These are phyloP conservation scores for Heterohyrax brucei DNA, from an alignment of 2,797 vertebrate species.

Conservation along the genomic window DNA sequence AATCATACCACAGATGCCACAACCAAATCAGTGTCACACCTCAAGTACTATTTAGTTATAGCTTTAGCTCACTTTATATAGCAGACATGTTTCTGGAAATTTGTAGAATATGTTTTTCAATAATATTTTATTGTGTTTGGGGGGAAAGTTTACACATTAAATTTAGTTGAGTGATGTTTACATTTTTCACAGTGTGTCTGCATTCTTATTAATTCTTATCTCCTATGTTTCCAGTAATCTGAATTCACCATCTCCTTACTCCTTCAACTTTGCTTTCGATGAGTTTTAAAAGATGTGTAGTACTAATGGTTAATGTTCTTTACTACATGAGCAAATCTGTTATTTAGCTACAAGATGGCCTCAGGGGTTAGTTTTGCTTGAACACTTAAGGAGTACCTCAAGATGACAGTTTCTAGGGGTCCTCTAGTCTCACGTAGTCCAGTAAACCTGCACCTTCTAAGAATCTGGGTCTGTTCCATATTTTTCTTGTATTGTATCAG, in stretches of 20 bases:
- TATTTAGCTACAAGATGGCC: not conserved
- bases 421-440: not conserved
- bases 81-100: not conserved
- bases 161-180: not conserved
- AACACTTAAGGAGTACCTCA: not conserved
- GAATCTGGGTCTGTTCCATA: not conserved
- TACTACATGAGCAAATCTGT: not conserved
- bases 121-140: not conserved
- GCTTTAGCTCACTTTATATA: slow-evolving; percentile 28
- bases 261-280: not conserved
- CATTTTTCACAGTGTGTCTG: not conserved
- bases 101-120: not conserved
- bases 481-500: not conserved
- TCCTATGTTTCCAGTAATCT: not conserved
- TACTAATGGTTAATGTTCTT: not conserved
- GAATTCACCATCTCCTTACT: not conserved
- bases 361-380: not conserved
- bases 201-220: not conserved
- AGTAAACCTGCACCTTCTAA: not conserved
- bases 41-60: not conserved
- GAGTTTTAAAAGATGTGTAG: not conserved
- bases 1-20: no score
- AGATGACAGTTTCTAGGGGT: not conserved
- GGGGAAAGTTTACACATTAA: not conserved
- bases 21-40: not conserved